Evolutionary conservation across 1,140 invertebrate genomes (phyloP), one percentile per base, ranked within the genome.

Genomic region (Danaus plexippus): DNA sequence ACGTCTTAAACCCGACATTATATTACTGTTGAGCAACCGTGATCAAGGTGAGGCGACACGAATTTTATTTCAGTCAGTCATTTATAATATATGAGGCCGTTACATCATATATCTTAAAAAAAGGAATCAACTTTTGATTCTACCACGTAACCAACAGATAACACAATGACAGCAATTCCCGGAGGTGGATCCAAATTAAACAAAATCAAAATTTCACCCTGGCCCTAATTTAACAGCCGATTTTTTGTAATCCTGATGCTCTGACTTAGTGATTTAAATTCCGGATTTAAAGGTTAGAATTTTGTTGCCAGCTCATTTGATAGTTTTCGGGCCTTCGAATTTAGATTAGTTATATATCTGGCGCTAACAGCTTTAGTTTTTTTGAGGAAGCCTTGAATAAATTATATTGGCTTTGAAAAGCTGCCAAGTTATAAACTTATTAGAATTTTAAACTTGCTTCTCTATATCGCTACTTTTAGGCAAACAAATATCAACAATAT

Each of bases 241-340:
- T 81, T 83, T 85, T 80, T 75, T 83, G 74, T 81, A 81, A 83
- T 85, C 81, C 78, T 75, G 75, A 80, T 77, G 70, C 77, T 75
- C 75, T 81, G 77, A 80, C 75, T 73, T 82, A 76, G 71, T 73
- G 73, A 80, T 85, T 79, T 80, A 79, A 77, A 80, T 81, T 81
- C 77, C 62, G 64, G 50, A 52, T 55, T 52, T 71, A 71, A 73
- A 65, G 71, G 63, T 69, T 59, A 58, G 42, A 15, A 43, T 51
- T 9, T 51, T 51, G 42, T 13, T 40, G 15, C 11, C 11, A 18
- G 13, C 47, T 18, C 15, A 44, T 47, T 43, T 47, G 43, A 11
- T 54, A 54, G 12, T 41, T 47, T 47, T 32, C 54, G 47, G 52
- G 43, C 15, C 52, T 51, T 56, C 50, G 54, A 48, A 61, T 61